These are phyloP conservation scores for Mastacembelus armatus DNA, from an alignment of 2,797 vertebrate genomes.

Conservation along the genomic window DNA sequence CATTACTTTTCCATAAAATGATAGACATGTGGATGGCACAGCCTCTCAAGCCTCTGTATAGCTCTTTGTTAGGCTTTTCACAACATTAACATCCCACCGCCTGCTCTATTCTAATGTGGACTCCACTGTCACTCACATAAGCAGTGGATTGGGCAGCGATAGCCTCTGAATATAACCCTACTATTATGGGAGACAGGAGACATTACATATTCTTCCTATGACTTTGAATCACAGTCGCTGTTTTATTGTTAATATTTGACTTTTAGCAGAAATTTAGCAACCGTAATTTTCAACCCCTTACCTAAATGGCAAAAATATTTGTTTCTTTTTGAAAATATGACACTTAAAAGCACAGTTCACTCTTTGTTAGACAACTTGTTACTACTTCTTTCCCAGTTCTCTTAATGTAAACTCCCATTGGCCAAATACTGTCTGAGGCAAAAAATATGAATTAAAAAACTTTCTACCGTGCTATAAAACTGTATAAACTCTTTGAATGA, in stretches of 20 bases:
- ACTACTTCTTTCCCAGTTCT: conserved; percentile 3
- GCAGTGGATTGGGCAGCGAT: conserved; percentile 29
- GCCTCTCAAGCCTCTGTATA: conserved; percentile 24
- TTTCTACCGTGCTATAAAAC: conserved; percentile 26
- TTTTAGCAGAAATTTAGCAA: conserved; percentile 13
- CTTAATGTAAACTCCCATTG: conserved; percentile 2
- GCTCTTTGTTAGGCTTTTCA: conserved; percentile 63
- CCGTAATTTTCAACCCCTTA: conserved; percentile 27
- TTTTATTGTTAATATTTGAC: conserved; percentile 30
- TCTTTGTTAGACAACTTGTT: conserved; percentile 22
- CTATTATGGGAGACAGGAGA: conserved; percentile 26
- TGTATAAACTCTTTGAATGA: conserved; percentile 14
- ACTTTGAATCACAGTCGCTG: conserved; percentile 17
- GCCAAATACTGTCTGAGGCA: neutral
- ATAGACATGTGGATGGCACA: conserved; percentile 62
- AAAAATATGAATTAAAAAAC: conserved; percentile 45
- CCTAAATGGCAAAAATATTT: neutral
- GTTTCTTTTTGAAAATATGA: conserved; percentile 5
- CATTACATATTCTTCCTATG: conserved; percentile 43
- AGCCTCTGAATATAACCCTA: conserved; percentile 58
- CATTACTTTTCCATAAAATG: conserved; percentile 54
- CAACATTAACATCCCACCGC: conserved; percentile 35
- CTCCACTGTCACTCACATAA: conserved; percentile 63
- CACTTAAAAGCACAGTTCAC: neutral
- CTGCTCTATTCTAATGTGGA: conserved; percentile 58